Evolutionary conservation across 2,797 vertebrate genomes (phyloP).

Genomic region (Euthynnus affinis): DNA sequence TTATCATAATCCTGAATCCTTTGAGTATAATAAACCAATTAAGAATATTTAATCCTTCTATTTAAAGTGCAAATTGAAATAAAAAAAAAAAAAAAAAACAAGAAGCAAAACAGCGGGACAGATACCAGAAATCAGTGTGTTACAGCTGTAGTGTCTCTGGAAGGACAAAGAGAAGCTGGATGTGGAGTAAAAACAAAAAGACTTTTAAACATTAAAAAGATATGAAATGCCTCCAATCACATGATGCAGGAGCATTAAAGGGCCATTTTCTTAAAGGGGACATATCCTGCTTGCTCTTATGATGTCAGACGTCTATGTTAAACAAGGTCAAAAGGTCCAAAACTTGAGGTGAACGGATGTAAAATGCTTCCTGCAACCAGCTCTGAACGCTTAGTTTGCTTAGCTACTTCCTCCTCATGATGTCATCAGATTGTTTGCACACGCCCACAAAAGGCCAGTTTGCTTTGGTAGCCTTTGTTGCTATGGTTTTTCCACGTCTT

Average conservation of each 20-base stretch:
- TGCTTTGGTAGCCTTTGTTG: too few relatives aligned
- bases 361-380: too few relatives aligned
- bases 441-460: too few relatives aligned
- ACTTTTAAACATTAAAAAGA: background rate
- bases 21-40: constrained; percentile 55
- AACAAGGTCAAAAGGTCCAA: too few relatives aligned
- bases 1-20: constrained; percentile 54
- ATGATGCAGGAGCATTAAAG: background rate
- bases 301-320: too few relatives aligned
- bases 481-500: too few relatives aligned
- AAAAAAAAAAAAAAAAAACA: too few relatives aligned
- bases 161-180: constrained; percentile 23
- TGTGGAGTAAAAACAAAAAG: constrained; percentile 13
- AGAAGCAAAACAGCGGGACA: constrained; percentile 12
- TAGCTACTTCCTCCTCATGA: too few relatives aligned
- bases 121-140: constrained; percentile 28
- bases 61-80: constrained; percentile 55
- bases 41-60: constrained; percentile 53
- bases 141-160: constrained; percentile 34
- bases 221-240: constrained; percentile 10
- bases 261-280: background rate
- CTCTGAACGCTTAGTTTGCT: too few relatives aligned
- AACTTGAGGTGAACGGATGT: too few relatives aligned
- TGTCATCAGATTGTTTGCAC: too few relatives aligned
- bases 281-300: background rate